Evolutionary conservation across 2,113 vertebrate genomes (phyloP).

Genomic region (Lichenostomus cassidix): DNA sequence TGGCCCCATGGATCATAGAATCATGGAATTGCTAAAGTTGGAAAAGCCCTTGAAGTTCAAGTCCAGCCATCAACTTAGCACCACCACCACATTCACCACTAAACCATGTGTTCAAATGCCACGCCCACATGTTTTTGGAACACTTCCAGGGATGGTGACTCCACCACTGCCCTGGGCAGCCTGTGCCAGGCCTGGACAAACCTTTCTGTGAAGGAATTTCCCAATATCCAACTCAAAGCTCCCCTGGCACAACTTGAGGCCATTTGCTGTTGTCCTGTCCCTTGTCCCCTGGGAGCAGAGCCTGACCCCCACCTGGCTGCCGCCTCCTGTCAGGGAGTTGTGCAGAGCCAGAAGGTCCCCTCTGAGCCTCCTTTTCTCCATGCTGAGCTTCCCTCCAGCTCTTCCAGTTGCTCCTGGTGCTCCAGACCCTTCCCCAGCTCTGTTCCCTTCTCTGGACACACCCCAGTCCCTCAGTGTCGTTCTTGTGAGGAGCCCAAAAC

Average conservation of each 20-base stretch:
- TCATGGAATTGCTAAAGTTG: neutral
- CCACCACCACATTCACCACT: neutral
- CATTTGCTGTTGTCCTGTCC: neutral
- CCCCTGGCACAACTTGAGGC: neutral
- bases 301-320: rapidly evolving
- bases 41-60: neutral
- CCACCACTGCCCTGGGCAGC: neutral
- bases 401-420: neutral
- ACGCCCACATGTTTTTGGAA: neutral
- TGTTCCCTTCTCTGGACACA: rapidly evolving
- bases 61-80: neutral
- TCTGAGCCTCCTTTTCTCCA: neutral
- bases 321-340: neutral
- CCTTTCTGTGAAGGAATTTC: neutral
- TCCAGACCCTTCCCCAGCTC: neutral
- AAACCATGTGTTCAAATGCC: neutral
- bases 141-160: neutral
- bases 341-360: neutral
- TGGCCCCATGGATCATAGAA: neutral
- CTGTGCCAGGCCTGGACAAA: neutral
- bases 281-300: neutral
- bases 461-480: neutral
- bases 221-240: neutral
- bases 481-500: neutral
- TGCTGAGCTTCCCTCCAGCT: neutral